A percentile compares a stretch with the other conserved stretches of the same genome.
phyloP scores from a whole-genome alignment of 2,113 vertebrate species.

The Phocoena sinus region DNA sequence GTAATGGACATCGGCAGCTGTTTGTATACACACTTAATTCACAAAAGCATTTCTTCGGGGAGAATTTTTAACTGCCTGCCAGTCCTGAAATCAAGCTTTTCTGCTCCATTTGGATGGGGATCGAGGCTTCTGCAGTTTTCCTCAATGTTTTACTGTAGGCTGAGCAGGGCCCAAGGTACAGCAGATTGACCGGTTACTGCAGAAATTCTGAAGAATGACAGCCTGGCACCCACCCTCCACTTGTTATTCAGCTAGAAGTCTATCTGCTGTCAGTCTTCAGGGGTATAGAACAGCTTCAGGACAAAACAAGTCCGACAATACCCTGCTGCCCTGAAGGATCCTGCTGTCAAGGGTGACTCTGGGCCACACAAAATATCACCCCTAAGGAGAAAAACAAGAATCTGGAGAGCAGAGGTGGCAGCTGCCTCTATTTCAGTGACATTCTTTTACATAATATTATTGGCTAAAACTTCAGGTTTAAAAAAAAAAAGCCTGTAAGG shows the following conservation, averaged over 20 bases:
- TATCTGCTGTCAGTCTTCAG: constrained; percentile 38
- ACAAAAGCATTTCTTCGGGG: background rate
- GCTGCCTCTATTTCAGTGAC: background rate
- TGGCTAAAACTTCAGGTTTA: background rate
- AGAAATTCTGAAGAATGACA: constrained; percentile 38
- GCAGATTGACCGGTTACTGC: background rate
- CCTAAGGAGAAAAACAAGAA: background rate
- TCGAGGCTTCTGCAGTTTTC: background rate
- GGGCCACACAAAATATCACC: constrained; percentile 29
- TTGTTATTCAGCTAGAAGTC: constrained; percentile 16
- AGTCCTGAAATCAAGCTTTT: background rate
- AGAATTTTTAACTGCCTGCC: background rate
- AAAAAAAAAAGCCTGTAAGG: background rate
- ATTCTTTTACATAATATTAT: background rate
- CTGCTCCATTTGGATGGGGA: background rate
- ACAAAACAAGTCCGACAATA: constrained; percentile 22
- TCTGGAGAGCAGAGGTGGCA: background rate
- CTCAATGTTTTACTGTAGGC: background rate
- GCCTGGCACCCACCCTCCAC: background rate
- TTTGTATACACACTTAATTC: background rate
- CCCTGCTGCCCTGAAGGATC: background rate
- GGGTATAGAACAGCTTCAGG: background rate
- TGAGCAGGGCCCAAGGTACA: background rate
- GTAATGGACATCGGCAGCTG: background rate
- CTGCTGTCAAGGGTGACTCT: background rate